These are phyloP conservation scores for Progne subis DNA, from an alignment of 2,113 vertebrate species.

Conservation along the genomic window DNA sequence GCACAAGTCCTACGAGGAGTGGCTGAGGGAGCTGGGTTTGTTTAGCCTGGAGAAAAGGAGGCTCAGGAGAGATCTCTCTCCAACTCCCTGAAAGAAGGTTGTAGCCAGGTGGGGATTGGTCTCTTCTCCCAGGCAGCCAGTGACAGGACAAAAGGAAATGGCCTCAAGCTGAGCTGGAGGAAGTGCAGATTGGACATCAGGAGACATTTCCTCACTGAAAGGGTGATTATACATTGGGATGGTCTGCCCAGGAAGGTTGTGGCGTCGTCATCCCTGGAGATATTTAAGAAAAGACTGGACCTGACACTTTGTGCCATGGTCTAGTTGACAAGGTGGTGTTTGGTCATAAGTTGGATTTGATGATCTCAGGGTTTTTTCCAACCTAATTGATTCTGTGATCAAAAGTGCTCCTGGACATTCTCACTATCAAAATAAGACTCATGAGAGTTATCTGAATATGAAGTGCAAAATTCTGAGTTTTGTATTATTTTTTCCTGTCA, in stretches of 20 bases:
- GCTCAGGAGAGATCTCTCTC: background rate
- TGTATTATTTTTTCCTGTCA: background rate
- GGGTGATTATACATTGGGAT: too few relatives aligned
- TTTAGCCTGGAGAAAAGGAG: background rate
- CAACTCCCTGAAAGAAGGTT: background rate
- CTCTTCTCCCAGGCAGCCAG: background rate
- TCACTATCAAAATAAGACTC: background rate
- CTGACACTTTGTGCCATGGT: background rate
- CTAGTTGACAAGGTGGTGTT: background rate
- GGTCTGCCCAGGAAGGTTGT: too few relatives aligned
- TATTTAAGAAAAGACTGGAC: background rate
- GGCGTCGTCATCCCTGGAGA: background rate
- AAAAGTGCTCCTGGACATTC: background rate
- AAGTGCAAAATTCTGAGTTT: background rate
- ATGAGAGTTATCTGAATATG: background rate
- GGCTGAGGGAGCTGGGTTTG: background rate
- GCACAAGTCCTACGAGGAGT: background rate
- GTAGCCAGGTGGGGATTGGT: rapidly evolving
- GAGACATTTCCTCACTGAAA: background rate
- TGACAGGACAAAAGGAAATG: background rate
- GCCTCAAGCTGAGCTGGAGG: background rate
- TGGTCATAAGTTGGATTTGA: background rate
- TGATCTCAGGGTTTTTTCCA: background rate
- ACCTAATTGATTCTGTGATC: background rate
- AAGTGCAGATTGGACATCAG: background rate